Conservation (phyloP, 2,888 invertebrate genomes). For the Agelastica alni region DNA sequence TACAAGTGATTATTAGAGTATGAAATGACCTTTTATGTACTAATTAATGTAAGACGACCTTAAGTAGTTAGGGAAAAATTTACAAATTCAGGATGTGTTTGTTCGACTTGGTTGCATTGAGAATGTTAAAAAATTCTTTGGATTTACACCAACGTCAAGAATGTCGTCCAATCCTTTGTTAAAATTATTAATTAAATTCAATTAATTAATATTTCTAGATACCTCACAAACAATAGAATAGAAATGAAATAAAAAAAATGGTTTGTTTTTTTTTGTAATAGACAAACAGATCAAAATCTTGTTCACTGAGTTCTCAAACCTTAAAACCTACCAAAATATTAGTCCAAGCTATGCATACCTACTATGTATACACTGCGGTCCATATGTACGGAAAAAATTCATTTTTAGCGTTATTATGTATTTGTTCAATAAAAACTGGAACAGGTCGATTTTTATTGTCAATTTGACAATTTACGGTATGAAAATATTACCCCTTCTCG, state of each 20-base stretch:
- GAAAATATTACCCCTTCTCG: too few species aligned
- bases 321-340: too few species aligned
- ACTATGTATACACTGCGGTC: too few species aligned
- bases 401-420: too few species aligned
- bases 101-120: constrained; percentile 36
- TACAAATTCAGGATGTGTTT: constrained; percentile 39
- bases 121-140: constrained; percentile 28
- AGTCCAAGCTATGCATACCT: too few species aligned
- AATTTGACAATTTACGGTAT: too few species aligned
- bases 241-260: constrained; percentile 1
- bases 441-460: too few species aligned
- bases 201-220: constrained; percentile 1
- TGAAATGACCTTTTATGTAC: constrained; percentile 39
- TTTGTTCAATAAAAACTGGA: too few species aligned
- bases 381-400: too few species aligned
- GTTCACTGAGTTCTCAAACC: too few species aligned
- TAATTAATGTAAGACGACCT: constrained; percentile 40
- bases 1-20: constrained; percentile 39
- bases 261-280: too few species aligned
- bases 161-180: constrained; percentile 26
- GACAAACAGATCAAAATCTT: too few species aligned
- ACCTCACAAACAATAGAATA: background rate
- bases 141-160: constrained; percentile 18
- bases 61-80: constrained; percentile 38
- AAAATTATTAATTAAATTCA: background rate